Percentiles rank a stretch among this genome's conserved stretches.
These are phyloP conservation scores for Andrena praecox DNA, from an alignment of 2,888 invertebrate genomes.

Conservation along the genomic window DNA sequence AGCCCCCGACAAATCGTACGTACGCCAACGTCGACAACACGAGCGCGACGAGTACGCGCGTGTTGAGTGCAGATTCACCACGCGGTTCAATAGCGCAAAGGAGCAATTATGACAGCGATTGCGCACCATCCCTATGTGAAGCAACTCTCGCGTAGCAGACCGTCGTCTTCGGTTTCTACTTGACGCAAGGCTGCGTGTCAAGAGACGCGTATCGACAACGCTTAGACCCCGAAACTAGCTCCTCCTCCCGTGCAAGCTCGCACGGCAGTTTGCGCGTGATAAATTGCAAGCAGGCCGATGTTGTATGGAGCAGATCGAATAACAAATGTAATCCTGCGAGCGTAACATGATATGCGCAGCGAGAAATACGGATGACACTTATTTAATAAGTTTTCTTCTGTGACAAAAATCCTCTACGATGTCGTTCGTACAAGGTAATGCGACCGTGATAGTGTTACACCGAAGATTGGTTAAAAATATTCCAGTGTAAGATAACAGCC, in stretches of 20 bases:
- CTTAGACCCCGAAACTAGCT: conserved; percentile 17
- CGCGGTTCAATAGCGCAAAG: conserved; percentile 49
- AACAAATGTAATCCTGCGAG: conserved; percentile 17
- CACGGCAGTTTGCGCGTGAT: background rate
- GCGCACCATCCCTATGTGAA: conserved; percentile 47
- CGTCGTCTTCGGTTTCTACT: conserved; percentile 10
- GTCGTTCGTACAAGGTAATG: conserved; percentile 1
- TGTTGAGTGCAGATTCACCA: conserved; percentile 37
- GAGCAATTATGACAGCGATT: conserved; percentile 62
- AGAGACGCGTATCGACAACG: conserved; percentile 3
- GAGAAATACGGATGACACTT: conserved; percentile 7
- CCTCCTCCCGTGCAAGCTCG: background rate
- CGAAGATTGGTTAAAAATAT: background rate
- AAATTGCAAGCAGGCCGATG: conserved; percentile 14
- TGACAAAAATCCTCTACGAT: conserved; percentile 10
- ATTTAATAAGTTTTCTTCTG: conserved; percentile 17
- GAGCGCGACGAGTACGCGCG: conserved; percentile 42
- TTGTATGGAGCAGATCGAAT: conserved; percentile 12
- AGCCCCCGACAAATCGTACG: conserved; percentile 49
- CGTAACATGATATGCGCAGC: conserved; percentile 27
- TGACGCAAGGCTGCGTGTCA: background rate
- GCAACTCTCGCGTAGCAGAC: conserved; percentile 41
- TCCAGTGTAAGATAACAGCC: background rate
- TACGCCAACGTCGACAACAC: conserved; percentile 60
- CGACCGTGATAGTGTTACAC: conserved; percentile 3